Evolutionary conservation across 2,888 invertebrate species (phyloP), one percentile per base, ranked within the genome.

Genomic region (Sinhomidia bicolor): DNA sequence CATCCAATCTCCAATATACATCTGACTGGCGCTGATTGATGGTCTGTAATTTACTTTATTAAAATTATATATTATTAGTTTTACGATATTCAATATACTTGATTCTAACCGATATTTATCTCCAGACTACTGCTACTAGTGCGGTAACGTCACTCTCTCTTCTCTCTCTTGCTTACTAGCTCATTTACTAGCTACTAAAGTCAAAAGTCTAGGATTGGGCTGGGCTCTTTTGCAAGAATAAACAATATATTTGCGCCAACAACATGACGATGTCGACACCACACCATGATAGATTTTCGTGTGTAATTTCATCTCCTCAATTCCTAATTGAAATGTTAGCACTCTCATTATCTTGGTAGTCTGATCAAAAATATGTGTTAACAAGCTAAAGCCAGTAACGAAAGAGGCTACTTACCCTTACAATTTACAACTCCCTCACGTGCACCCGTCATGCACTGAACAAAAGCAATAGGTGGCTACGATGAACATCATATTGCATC

Each of bases 261-360:
- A 29, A 60, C 7, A 12, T 6, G 17, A 51, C 32, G 32, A 32
- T 78, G 78, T 78, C 78, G 78, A 54, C 78, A 57, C n/a, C n/a
- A n/a, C n/a, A n/a, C n/a, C 47, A 23, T 32, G 9, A 44, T 26
- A 54, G 3, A 60, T 60, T 60, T 60, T 78, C n/a, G 54, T 57
- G 29, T 78, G 54, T 78, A 78, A 78, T 78, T 78, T 78, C 78
- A 78, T 78, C 78, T 54, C 54, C 29, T 26, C 78, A 32, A 54
- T 78, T 78, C 32, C 78, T 78, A 78, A 78, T 78, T 78, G 78
- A 78, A 78, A 78, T 26, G 78, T 78, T 78, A 76, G 32, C n/a
- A 29, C 7, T 17, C 32, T 17, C 29, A 76, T 54, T 32, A 54
- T 78, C 78, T 51, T n/a, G 29, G 17, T 23, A 7, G 17, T 32